A percentile compares a stretch with the other conserved stretches of the same genome.
These are phyloP conservation scores for Epinotia demarniana DNA, from an alignment of 2,888 invertebrate genomes.

Conservation along the genomic window DNA sequence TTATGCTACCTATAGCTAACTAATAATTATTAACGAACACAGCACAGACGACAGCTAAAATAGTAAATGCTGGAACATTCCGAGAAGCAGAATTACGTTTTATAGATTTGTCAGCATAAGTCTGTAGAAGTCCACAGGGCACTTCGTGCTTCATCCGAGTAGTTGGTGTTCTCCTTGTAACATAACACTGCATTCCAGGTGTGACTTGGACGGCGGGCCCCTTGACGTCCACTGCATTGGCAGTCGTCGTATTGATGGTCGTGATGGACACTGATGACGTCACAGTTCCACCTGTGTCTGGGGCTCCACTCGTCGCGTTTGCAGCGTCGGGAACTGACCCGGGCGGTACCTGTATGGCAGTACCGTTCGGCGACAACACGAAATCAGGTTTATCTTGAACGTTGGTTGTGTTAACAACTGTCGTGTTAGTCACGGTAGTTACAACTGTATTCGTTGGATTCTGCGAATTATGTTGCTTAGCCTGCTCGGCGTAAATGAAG, in stretches of 20 bases:
- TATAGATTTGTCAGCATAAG: conserved; percentile 47
- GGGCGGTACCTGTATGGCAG: conserved; percentile 40
- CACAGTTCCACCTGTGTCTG: conserved; percentile 31
- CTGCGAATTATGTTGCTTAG: conserved; percentile 34
- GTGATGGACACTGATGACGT: conserved; percentile 42
- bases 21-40: conserved; percentile 37
- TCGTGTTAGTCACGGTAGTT: conserved; percentile 41
- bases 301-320: conserved; percentile 28
- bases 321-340: conserved; percentile 10
- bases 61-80: conserved; percentile 42
- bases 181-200: conserved; percentile 49
- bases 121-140: conserved; percentile 47
- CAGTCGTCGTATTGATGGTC: conserved; percentile 47
- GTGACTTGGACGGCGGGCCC: conserved; percentile 47
- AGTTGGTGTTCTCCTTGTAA: conserved; percentile 42
- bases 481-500: conserved; percentile 46
- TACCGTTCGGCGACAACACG: conserved; percentile 46
- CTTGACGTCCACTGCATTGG: conserved; percentile 48
- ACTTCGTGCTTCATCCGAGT: conserved; percentile 45
- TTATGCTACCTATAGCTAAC: conserved; percentile 20
- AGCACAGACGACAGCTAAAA: conserved; percentile 37
- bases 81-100: conserved; percentile 43
- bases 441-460: conserved; percentile 24
- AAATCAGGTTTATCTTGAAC: conserved; percentile 32
- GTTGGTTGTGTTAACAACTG: conserved; percentile 45